Evolutionary conservation across 2,888 invertebrate species (phyloP).

Genomic region (Oxystoma pomonae): DNA sequence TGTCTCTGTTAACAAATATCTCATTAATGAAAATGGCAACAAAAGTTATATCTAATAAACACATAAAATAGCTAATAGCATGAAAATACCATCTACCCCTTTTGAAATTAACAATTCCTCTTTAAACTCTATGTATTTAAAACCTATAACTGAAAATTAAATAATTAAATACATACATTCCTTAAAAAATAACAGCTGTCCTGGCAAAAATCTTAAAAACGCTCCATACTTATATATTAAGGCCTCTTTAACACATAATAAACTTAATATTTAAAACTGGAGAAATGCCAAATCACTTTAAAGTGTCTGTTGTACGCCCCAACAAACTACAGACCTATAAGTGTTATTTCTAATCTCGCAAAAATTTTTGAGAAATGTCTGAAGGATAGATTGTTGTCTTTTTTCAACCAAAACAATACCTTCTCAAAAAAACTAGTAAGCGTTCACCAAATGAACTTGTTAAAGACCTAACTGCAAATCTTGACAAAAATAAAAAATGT

Average conservation of each 20-base stretch:
- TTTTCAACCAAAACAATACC: background rate
- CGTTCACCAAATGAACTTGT: background rate
- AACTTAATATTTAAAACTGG: no score
- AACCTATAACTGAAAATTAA: constrained; percentile 1
- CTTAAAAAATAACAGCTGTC: background rate
- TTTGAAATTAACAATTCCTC: background rate
- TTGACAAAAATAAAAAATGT: background rate
- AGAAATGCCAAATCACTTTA: background rate
- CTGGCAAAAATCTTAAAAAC: no score
- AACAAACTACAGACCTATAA: no score
- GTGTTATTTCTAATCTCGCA: no score
- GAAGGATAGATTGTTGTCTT: background rate
- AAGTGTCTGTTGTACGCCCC: background rate
- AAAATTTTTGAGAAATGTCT: constrained; percentile 1
- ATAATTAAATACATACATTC: background rate
- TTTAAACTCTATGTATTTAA: background rate
- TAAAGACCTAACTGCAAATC: no score
- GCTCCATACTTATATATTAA: no score
- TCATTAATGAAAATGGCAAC: no score
- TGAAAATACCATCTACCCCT: background rate
- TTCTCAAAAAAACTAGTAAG: background rate
- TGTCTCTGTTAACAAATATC: no score
- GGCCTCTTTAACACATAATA: no score
- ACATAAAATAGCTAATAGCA: background rate
- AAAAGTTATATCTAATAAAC: no score